These are phyloP conservation scores for Heterodera carotae DNA, from an alignment of 1,140 invertebrate species.

Conservation along the genomic window DNA sequence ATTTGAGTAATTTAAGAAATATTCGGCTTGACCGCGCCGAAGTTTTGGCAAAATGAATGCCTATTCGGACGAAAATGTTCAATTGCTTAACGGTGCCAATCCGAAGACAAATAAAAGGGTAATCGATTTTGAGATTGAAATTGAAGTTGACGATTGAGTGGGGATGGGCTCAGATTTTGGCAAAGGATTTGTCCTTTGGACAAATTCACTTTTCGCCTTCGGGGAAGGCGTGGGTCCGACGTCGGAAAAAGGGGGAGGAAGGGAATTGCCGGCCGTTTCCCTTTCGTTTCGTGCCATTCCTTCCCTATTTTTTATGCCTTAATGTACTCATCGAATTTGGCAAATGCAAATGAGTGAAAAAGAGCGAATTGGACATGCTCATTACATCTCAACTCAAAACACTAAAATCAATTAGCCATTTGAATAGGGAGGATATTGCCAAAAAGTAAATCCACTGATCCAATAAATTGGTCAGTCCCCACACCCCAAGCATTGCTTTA, in stretches of 20 bases:
- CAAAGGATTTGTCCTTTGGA: background rate
- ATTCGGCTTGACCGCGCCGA: background rate
- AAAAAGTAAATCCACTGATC: too few relatives aligned
- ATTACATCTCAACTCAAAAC: too few relatives aligned
- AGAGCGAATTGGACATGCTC: background rate
- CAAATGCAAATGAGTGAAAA: background rate
- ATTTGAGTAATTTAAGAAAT: background rate
- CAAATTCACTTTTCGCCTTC: constrained; percentile 4
- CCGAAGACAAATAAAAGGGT: background rate
- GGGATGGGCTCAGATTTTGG: background rate
- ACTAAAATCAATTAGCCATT: too few relatives aligned
- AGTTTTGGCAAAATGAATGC: background rate
- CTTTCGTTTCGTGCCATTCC: too few relatives aligned
- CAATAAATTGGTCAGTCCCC: too few relatives aligned
- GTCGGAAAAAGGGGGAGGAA: background rate
- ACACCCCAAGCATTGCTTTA: too few relatives aligned
- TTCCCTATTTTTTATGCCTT: background rate
- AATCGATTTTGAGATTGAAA: background rate
- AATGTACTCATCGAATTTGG: background rate
- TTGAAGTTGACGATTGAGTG: background rate
- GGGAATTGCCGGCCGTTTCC: background rate
- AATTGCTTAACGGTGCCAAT: too few relatives aligned
- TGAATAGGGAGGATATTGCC: too few relatives aligned
- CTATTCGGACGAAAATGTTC: too few relatives aligned
- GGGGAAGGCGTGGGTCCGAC: background rate